Conservation (phyloP, 2,113 vertebrate species). For the Stigmatopora nigra region DNA sequence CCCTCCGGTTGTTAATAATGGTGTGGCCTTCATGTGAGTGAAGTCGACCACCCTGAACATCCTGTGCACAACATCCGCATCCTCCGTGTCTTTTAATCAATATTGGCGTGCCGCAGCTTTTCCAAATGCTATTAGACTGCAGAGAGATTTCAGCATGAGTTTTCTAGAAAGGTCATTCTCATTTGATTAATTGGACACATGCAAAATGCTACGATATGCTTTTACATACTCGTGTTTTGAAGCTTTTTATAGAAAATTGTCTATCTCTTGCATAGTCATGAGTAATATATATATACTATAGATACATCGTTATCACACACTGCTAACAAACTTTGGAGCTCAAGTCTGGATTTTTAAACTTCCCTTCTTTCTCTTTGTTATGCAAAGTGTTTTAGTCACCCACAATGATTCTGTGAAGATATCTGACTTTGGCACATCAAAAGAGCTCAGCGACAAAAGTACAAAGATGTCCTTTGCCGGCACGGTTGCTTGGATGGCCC, state of each 20-base stretch:
- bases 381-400: slow-evolving; percentile 88
- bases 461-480: slow-evolving; percentile 99
- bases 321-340: too few relatives aligned
- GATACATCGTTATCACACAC: too few relatives aligned
- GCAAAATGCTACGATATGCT: slow-evolving; percentile 17
- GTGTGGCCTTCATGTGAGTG: background rate
- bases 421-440: slow-evolving; percentile 96
- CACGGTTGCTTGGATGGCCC: slow-evolving; percentile 98
- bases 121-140: slow-evolving; percentile 55
- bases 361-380: background rate
- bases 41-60: background rate
- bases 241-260: background rate
- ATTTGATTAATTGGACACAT: slow-evolving; percentile 40
- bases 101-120: slow-evolving; percentile 46
- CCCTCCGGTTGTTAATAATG: slow-evolving; percentile 22
- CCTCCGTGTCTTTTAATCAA: slow-evolving; percentile 49
- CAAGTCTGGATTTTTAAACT: background rate
- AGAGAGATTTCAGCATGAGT: slow-evolving; percentile 43
- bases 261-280: background rate
- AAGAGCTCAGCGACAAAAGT: slow-evolving; percentile 98
- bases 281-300: too few relatives aligned
- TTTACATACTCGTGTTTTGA: background rate
- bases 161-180: slow-evolving; percentile 46
- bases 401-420: slow-evolving; percentile 94
- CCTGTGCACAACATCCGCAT: slow-evolving; percentile 15